These are phyloP conservation scores for Corvus cornix DNA, from an alignment of 2,113 vertebrate species.

Conservation along the genomic window DNA sequence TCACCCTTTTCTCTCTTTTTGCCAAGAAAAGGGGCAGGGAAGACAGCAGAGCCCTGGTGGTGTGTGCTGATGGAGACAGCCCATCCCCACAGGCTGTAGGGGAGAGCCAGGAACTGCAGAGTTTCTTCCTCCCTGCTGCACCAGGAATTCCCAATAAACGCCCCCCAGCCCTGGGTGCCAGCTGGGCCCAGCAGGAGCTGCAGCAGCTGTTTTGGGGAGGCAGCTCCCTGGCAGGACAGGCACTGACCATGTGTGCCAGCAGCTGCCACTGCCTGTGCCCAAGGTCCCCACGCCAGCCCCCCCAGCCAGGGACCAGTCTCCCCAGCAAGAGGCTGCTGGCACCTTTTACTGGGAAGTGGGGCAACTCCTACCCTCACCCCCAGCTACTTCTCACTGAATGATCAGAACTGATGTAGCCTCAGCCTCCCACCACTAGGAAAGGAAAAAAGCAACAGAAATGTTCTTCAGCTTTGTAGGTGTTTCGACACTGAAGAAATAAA, in stretches of 20 bases:
- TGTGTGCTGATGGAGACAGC: not conserved
- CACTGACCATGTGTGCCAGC: not conserved
- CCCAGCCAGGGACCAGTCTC: rapidly evolving
- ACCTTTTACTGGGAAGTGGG: rapidly evolving
- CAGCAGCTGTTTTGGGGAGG: not conserved
- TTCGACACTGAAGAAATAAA: not conserved
- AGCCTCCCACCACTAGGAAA: not conserved
- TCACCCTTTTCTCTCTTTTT: not conserved
- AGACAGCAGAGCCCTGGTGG: not conserved
- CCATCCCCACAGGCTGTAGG: not conserved
- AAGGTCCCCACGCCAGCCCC: not conserved
- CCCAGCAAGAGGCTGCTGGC: not conserved
- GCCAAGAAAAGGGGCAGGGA: not conserved
- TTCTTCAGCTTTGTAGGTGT: not conserved
- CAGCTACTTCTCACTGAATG: not conserved
- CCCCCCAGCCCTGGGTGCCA: not conserved
- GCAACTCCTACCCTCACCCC: not conserved
- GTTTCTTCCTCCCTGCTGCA: not conserved
- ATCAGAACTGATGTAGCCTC: not conserved
- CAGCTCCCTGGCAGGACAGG: rapidly evolving
- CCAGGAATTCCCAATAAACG: not conserved
- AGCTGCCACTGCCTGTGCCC: not conserved
- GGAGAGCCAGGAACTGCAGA: not conserved
- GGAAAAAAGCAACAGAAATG: not conserved
- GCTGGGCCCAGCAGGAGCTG: not conserved